Evolutionary conservation across 2,797 vertebrate species (phyloP).

Genomic region (Adrianichthys oophorus): DNA sequence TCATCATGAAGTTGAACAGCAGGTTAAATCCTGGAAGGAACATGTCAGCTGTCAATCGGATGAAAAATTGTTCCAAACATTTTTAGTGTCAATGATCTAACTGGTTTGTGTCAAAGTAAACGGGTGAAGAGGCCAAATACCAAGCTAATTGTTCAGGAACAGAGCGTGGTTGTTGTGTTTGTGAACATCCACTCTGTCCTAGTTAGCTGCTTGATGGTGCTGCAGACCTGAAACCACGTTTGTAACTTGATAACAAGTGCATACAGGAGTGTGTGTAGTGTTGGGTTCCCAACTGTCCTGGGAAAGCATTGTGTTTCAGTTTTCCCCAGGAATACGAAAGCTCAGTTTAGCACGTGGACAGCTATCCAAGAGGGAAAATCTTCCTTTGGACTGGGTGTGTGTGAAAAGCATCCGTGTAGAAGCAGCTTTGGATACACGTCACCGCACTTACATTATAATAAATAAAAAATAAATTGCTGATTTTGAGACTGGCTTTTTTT

Average conservation of each 20-base stretch:
- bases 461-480: too few relatives aligned
- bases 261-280: slow-evolving; percentile 49
- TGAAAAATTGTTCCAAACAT: slow-evolving; percentile 28
- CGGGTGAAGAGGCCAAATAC: slow-evolving; percentile 31
- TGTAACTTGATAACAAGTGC: slow-evolving; percentile 46
- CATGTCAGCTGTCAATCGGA: slow-evolving; percentile 36
- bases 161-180: slow-evolving; percentile 1
- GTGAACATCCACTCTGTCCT: slow-evolving; percentile 4
- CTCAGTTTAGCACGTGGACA: slow-evolving; percentile 36
- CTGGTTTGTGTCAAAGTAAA: slow-evolving; percentile 14
- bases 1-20: slow-evolving; percentile 31
- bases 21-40: slow-evolving; percentile 31
- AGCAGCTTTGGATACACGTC: slow-evolving; percentile 30
- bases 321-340: slow-evolving; percentile 47
- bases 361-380: slow-evolving; percentile 40
- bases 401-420: slow-evolving; percentile 11
- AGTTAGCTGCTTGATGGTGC: slow-evolving; percentile 21
- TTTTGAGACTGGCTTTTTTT: slow-evolving; percentile 29
- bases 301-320: slow-evolving; percentile 59
- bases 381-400: slow-evolving; percentile 37
- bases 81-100: too few relatives aligned
- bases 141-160: slow-evolving; percentile 24
- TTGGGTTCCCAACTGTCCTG: slow-evolving; percentile 59
- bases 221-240: slow-evolving; percentile 30
- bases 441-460: slow-evolving; percentile 2